Evolutionary conservation across 1,140 invertebrate genomes (phyloP).

Genomic region (Lepidostoma basale): DNA sequence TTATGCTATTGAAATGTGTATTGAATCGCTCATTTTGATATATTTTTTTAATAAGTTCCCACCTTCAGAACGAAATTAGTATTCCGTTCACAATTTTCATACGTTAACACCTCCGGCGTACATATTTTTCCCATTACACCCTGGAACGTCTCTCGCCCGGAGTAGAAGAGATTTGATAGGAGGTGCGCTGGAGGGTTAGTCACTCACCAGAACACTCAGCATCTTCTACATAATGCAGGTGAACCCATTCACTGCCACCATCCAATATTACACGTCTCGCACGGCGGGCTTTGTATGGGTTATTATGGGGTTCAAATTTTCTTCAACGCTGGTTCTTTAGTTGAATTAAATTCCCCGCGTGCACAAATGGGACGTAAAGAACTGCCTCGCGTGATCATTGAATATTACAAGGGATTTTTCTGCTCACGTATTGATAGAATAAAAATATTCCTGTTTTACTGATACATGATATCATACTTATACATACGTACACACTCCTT

Average conservation of each 20-base stretch:
- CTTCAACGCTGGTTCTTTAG: neutral
- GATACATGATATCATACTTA: too few relatives aligned
- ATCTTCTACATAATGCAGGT: constrained; percentile 39
- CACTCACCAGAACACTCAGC: constrained; percentile 30
- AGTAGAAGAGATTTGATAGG: constrained; percentile 38
- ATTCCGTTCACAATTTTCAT: neutral
- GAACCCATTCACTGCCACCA: constrained; percentile 38
- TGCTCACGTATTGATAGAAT: too few relatives aligned
- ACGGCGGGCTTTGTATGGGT: constrained; percentile 15
- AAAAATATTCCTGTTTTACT: too few relatives aligned
- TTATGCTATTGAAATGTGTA: too few relatives aligned
- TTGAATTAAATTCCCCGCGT: constrained; percentile 8
- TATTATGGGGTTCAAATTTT: constrained; percentile 19
- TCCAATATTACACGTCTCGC: constrained; percentile 30
- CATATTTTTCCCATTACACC: constrained; percentile 8
- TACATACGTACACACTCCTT: too few relatives aligned
- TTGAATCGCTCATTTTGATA: too few relatives aligned
- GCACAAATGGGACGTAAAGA: too few relatives aligned
- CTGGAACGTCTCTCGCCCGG: neutral
- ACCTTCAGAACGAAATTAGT: constrained; percentile 13
- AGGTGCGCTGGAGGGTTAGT: constrained; percentile 12
- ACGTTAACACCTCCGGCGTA: neutral
- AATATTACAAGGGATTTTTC: too few relatives aligned
- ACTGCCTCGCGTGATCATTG: too few relatives aligned
- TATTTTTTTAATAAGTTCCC: too few relatives aligned